Conservation (phyloP, 2,888 invertebrate genomes). For the Stegana nigrithorax region DNA sequence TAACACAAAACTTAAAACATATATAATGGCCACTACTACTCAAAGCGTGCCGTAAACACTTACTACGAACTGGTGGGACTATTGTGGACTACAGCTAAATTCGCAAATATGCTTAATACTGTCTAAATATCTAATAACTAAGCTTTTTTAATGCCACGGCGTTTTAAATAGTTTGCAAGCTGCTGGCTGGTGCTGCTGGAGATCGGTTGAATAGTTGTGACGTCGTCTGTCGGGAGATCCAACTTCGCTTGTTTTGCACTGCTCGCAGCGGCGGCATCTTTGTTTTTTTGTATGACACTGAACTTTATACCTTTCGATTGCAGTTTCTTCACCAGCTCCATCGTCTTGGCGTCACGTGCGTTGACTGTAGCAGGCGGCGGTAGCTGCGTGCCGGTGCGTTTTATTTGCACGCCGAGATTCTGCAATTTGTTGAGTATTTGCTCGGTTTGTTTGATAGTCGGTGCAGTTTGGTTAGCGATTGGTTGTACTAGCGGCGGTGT, state of each 20-base stretch:
- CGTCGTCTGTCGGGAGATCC: background rate
- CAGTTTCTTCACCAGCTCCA: conserved; percentile 51
- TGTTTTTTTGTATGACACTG: background rate
- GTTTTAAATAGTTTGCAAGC: too few species aligned
- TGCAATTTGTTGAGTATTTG: conserved; percentile 55
- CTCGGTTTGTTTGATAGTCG: conserved; percentile 39
- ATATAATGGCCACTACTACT: too few species aligned
- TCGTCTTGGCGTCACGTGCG: background rate
- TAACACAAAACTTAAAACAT: too few species aligned
- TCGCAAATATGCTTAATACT: too few species aligned
- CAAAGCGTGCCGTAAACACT: too few species aligned
- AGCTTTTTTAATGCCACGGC: too few species aligned
- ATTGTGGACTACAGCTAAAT: too few species aligned
- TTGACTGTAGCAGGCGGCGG: background rate
- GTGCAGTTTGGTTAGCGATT: background rate
- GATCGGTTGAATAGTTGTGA: background rate
- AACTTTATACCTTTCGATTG: conserved; percentile 55
- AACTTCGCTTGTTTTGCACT: background rate
- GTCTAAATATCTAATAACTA: too few species aligned
- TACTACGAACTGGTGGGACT: too few species aligned
- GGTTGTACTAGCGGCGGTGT: background rate
- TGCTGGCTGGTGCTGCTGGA: background rate
- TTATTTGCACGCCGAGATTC: conserved; percentile 59
- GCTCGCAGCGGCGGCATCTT: background rate
- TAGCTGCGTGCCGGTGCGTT: conserved; percentile 34